Percentiles rank a stretch among this genome's conserved stretches.
Evolutionary conservation across 2,888 invertebrate genomes (phyloP).

Genomic region (Drosophila pullipes): DNA sequence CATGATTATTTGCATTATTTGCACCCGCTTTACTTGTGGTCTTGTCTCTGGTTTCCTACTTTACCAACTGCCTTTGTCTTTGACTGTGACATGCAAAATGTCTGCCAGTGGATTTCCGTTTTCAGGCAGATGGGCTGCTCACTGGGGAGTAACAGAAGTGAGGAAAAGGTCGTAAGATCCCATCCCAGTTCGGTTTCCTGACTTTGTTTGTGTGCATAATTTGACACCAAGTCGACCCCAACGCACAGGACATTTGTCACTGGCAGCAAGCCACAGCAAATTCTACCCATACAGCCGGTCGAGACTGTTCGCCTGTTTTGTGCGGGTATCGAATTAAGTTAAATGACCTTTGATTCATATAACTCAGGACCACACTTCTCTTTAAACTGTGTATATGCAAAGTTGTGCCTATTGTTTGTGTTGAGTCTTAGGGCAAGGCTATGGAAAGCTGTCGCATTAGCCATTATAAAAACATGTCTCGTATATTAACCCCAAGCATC

Average conservation of each 20-base stretch:
- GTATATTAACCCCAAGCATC: conserved; percentile 34
- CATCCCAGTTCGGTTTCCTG: conserved; percentile 9
- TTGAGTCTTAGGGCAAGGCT: conserved; percentile 4
- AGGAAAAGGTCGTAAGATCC: not conserved
- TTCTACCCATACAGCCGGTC: conserved; percentile 4
- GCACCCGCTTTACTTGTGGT: conserved; percentile 3
- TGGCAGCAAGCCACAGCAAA: conserved; percentile 15
- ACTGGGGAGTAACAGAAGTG: conserved; percentile 10
- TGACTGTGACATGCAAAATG: conserved; percentile 39
- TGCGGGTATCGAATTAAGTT: conserved; percentile 10
- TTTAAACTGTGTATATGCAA: conserved; percentile 38
- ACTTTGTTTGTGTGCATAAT: conserved; percentile 47
- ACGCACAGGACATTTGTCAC: conserved; percentile 50
- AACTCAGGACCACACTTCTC: not conserved
- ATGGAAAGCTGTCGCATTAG: conserved; percentile 23
- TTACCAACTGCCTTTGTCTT: conserved; percentile 24
- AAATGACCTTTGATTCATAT: conserved; percentile 16
- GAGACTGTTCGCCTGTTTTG: not conserved
- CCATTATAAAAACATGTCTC: conserved; percentile 39
- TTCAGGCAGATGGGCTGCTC: conserved; percentile 39
- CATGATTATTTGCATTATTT: conserved; percentile 37
- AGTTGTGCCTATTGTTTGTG: conserved; percentile 23
- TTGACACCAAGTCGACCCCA: conserved; percentile 21
- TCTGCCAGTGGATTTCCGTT: conserved; percentile 37
- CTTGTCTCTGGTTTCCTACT: conserved; percentile 18